phyloP scores from a whole-genome alignment of 2,888 invertebrate species.

The Drosophila limbata region DNA sequence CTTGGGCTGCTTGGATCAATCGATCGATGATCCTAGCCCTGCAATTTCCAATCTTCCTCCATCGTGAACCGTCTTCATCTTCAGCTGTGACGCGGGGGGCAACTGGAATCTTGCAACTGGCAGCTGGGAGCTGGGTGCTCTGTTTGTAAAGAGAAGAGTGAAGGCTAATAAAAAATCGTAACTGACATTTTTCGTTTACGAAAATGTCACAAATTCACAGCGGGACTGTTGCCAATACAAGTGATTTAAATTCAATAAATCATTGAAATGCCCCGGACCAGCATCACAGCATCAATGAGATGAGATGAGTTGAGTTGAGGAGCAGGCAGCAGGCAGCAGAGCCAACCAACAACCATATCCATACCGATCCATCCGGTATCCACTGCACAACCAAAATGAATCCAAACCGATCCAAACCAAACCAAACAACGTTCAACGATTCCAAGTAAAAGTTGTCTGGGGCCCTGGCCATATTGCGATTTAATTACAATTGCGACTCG shows the following conservation, averaged over 20 bases:
- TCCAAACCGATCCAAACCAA: constrained; percentile 8
- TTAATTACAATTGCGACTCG: constrained; percentile 75
- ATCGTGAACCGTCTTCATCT: constrained; percentile 5
- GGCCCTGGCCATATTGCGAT: constrained; percentile 61
- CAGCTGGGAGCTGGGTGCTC: constrained; percentile 4
- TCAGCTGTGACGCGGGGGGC: constrained; percentile 11
- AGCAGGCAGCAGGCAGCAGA: constrained; percentile 25
- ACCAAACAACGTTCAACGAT: constrained; percentile 25
- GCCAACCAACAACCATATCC: constrained; percentile 31
- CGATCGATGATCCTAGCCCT: constrained; percentile 58
- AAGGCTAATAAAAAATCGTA: constrained; percentile 83
- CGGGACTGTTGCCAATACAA: constrained; percentile 85
- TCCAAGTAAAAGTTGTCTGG: constrained; percentile 59
- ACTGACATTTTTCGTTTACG: constrained; percentile 85
- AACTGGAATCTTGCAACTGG: constrained; percentile 13
- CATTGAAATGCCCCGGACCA: constrained; percentile 72
- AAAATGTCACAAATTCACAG: constrained; percentile 85
- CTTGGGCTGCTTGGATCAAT: constrained; percentile 4
- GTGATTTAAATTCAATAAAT: constrained; percentile 85
- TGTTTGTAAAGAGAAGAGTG: constrained; percentile 30
- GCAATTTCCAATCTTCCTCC: constrained; percentile 2
- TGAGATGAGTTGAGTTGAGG: constrained; percentile 66
- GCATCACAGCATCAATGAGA: constrained; percentile 27
- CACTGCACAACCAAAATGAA: constrained; percentile 11
- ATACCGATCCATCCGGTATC: constrained; percentile 45